A percentile compares a stretch with the other conserved stretches of the same genome.
phyloP scores from a whole-genome alignment of 2,888 invertebrate species.

The Caenorhabditis sp. region DNA sequence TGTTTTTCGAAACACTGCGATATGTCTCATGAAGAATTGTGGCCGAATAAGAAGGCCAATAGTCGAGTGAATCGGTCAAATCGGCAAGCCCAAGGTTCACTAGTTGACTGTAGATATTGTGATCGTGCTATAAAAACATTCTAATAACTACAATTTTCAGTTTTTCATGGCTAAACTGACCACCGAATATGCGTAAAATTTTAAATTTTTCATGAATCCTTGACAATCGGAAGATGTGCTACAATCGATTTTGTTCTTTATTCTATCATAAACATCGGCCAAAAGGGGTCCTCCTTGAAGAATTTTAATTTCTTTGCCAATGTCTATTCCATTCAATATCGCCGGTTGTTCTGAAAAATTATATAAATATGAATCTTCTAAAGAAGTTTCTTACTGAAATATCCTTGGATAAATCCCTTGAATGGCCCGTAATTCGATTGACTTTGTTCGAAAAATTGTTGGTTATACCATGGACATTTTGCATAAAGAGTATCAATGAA shows the following conservation, averaged over 20 bases:
- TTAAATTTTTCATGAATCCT: constrained; percentile 19
- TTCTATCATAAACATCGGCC: constrained; percentile 17
- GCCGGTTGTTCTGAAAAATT: background rate
- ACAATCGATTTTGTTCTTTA: constrained; percentile 20
- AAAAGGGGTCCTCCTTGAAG: constrained; percentile 21
- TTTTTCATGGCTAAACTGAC: constrained; percentile 16
- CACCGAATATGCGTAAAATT: constrained; percentile 32
- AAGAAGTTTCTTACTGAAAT: constrained; percentile 12
- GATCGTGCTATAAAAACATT: constrained; percentile 23
- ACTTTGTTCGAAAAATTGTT: constrained; percentile 15
- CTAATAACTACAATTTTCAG: background rate
- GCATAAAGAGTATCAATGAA: constrained; percentile 29
- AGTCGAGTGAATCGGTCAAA: constrained; percentile 15
- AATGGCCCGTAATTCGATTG: constrained; percentile 14
- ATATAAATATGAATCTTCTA: background rate
- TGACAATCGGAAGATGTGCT: constrained; percentile 11
- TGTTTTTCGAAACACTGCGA: background rate
- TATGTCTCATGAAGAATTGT: constrained; percentile 21
- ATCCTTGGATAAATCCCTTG: constrained; percentile 28
- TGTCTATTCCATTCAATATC: constrained; percentile 19
- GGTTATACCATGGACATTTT: constrained; percentile 32
- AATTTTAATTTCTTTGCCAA: constrained; percentile 23
- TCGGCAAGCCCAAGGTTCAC: constrained; percentile 21
- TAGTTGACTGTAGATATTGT: constrained; percentile 23
- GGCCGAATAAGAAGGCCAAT: constrained; percentile 28